Conservation (phyloP, 2,113 vertebrate genomes). For the Steatornis caripensis region DNA sequence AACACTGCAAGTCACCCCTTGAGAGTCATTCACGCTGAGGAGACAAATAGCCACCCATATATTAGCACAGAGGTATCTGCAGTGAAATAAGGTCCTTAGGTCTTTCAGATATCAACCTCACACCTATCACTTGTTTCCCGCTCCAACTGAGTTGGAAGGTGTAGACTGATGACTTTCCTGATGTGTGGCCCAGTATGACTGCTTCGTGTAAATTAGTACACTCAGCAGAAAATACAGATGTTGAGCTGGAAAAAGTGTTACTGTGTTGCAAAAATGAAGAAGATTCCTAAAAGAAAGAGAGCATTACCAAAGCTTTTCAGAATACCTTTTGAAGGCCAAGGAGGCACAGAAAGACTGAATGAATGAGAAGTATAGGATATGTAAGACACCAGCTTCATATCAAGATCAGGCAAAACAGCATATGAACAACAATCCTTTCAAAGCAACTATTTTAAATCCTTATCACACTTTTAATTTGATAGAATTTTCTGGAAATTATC, state of each 20-base stretch:
- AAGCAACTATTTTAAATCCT: neutral
- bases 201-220: neutral
- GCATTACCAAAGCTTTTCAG: neutral
- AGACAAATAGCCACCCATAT: neutral
- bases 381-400: neutral
- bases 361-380: neutral
- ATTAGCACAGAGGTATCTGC: neutral
- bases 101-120: neutral
- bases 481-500: neutral
- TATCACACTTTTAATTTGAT: neutral
- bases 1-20: accelerated
- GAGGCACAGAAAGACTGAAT: neutral
- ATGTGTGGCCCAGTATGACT: neutral
- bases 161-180: neutral
- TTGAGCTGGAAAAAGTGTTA: neutral
- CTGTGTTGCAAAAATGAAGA: neutral
- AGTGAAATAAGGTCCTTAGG: neutral
- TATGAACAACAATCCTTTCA: neutral
- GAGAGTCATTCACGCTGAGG: neutral
- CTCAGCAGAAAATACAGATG: neutral
- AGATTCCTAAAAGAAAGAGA: neutral
- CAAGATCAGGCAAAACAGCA: neutral
- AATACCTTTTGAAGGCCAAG: neutral
- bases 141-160: neutral
- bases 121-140: neutral